Evolutionary conservation across 2,797 vertebrate genomes (phyloP).

Genomic region (Poeciliopsis turneri): DNA sequence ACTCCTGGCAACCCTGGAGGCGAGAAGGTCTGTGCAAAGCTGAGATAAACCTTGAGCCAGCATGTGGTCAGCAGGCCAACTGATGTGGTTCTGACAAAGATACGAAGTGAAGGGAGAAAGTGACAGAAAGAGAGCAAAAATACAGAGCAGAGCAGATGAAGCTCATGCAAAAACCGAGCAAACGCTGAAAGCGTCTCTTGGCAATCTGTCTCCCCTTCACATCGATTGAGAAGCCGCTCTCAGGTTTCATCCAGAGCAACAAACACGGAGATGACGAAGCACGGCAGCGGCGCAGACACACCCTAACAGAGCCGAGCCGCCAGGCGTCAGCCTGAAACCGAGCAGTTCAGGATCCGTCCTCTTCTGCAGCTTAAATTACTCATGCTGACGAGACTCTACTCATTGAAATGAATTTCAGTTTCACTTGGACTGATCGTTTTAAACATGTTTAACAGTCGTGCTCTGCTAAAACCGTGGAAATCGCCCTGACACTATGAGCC

Average conservation of each 20-base stretch:
- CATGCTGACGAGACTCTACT: conserved; percentile 85
- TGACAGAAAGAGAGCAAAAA: conserved; percentile 8
- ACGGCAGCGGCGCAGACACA: conserved; percentile 31
- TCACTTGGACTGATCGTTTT: conserved; percentile 59
- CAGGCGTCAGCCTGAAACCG: conserved; percentile 17
- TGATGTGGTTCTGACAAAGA: conserved; percentile 47
- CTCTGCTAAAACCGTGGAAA: conserved; percentile 69
- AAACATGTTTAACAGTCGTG: conserved; percentile 79
- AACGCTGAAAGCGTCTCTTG: conserved; percentile 23
- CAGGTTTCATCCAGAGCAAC: conserved; percentile 60
- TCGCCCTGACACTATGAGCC: conserved; percentile 14
- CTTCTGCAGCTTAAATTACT: conserved; percentile 84
- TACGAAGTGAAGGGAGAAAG: conserved; percentile 24
- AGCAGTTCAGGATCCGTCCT: conserved; percentile 53
- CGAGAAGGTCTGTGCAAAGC: conserved; percentile 56
- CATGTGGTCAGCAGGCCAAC: conserved; percentile 56
- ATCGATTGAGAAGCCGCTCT: conserved; percentile 51
- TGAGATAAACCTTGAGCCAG: conserved; percentile 70
- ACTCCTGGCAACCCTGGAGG: conserved; percentile 33
- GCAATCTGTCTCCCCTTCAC: conserved; percentile 12
- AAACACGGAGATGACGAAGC: conserved; percentile 13
- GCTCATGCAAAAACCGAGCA: conserved; percentile 12
- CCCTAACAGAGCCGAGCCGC: conserved; percentile 26
- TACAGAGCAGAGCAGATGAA: background rate
- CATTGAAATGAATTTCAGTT: conserved; percentile 81